Evolutionary conservation across 2,888 invertebrate species (phyloP).

Genomic region (Pristionchus mayeri): DNA sequence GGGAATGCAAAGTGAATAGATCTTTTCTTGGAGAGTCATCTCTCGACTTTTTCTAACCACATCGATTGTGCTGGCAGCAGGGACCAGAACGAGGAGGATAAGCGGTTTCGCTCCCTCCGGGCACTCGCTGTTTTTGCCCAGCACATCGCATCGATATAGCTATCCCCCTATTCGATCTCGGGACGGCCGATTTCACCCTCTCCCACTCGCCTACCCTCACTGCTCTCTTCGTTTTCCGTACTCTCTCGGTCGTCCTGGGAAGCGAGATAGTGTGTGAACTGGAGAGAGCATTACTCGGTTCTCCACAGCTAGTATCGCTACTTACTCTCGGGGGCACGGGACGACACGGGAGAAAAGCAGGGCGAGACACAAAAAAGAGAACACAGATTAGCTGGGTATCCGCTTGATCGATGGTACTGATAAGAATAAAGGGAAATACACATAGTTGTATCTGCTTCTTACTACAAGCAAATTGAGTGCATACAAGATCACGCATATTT

Average conservation of each 20-base stretch:
- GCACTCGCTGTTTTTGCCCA: constrained; percentile 29
- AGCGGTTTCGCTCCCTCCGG: background rate
- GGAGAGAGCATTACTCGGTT: background rate
- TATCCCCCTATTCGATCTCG: background rate
- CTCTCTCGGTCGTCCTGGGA: background rate
- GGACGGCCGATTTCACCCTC: background rate
- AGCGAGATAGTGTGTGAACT: background rate
- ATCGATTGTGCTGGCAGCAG: too few species aligned
- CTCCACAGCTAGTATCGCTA: background rate
- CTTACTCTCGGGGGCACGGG: background rate
- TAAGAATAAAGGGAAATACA: background rate
- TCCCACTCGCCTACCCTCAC: too few species aligned
- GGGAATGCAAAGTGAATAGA: background rate
- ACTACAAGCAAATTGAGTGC: too few species aligned
- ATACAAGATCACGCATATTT: too few species aligned
- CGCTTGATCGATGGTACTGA: background rate
- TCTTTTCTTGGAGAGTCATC: too few species aligned
- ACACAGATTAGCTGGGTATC: background rate
- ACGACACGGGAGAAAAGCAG: background rate
- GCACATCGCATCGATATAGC: background rate
- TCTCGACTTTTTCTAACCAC: too few species aligned
- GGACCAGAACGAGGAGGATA: too few species aligned
- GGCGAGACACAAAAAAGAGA: constrained; percentile 26
- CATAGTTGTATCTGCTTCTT: too few species aligned
- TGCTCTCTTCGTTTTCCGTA: background rate